Evolutionary conservation across 2,888 invertebrate genomes (phyloP), one percentile per base, ranked within the genome.

Genomic region (Drosophila quinaria): DNA sequence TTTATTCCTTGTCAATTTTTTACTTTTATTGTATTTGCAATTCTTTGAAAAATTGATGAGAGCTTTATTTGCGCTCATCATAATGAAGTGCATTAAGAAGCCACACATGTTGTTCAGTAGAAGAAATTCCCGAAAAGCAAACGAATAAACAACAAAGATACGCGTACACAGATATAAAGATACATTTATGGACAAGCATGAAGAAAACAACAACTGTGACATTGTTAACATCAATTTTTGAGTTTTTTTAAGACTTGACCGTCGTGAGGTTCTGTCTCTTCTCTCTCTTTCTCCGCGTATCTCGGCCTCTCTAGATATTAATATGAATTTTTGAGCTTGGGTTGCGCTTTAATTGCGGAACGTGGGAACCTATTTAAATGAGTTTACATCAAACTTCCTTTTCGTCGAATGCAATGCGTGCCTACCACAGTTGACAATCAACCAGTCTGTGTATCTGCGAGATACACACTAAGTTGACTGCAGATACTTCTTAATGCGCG

Each of bases 351-450:
- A 82, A 88, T 86, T 86, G 88, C 81, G 70, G 77, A 86, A 86
- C 88, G 86, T 86, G 86, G 86, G 86, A 86, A 86, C 69, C 79
- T 74, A 80, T 86, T 88, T 86, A 74, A 86, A 83, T 86, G 75
- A 74, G 80, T 52, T 68, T 63, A 62, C 79, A 67, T 74, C 66
- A 71, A 77, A 64, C 70, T 78, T 86, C 76, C 77, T 74, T 59
- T 44, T 55, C 41, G 75, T 54, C 41, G 66, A 72, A 77, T 76
- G 71, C 54, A 76, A 61, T 71, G 70, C 46, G 46, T 49, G 47
- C 54, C 50, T n/a, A 52, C 54, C 41, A 54, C 46, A 76, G 62
- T 63, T 63, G 62, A 63, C 62, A 63, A 63, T 55, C 62, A 63
- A 63, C 47, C 55, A 49, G 51, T 56, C 47, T 54, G 42, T 56